Evolutionary conservation across 2,113 vertebrate genomes (phyloP).

Genomic region (Potamarius usumacintae): DNA sequence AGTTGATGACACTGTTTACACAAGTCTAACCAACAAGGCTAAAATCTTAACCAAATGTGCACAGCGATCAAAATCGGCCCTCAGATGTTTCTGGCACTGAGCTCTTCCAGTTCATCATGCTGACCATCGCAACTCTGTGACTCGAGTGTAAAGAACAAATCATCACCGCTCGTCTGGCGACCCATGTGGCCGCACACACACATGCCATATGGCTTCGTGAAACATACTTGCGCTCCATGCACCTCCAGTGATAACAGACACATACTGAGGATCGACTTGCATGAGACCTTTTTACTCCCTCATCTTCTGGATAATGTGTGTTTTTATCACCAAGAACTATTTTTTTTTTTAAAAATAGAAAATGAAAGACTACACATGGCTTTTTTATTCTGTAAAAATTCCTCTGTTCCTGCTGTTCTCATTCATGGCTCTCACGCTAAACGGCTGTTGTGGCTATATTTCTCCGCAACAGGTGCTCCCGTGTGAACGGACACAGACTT

Average conservation of each 20-base stretch:
- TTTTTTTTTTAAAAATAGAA: constrained; percentile 28
- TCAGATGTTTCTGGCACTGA: constrained; percentile 10
- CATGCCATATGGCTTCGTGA: constrained; percentile 38
- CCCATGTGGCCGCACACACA: constrained; percentile 36
- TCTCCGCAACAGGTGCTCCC: constrained; percentile 46
- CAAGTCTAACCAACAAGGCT: constrained; percentile 1
- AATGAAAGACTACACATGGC: constrained; percentile 32
- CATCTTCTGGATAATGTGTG: constrained; percentile 7
- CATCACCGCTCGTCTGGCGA: constrained; percentile 28
- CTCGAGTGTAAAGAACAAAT: constrained; percentile 52
- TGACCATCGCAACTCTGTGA: constrained; percentile 37
- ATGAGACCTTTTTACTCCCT: neutral
- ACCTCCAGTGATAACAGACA: constrained; percentile 25
- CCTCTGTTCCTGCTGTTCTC: constrained; percentile 27
- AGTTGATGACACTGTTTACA: neutral
- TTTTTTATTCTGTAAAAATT: constrained; percentile 43
- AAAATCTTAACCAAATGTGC: neutral
- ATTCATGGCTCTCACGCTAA: constrained; percentile 24
- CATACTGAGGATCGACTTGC: neutral
- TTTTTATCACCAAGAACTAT: neutral
- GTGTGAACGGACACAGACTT: constrained; percentile 14
- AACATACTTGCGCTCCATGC: constrained; percentile 18
- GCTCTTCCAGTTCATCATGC: neutral
- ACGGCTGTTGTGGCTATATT: constrained; percentile 19
- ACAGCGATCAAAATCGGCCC: neutral